Percentiles rank a stretch among this genome's conserved stretches.
Evolutionary conservation across 2,888 invertebrate genomes (phyloP).

Genomic region (Dasypogon diadema): DNA sequence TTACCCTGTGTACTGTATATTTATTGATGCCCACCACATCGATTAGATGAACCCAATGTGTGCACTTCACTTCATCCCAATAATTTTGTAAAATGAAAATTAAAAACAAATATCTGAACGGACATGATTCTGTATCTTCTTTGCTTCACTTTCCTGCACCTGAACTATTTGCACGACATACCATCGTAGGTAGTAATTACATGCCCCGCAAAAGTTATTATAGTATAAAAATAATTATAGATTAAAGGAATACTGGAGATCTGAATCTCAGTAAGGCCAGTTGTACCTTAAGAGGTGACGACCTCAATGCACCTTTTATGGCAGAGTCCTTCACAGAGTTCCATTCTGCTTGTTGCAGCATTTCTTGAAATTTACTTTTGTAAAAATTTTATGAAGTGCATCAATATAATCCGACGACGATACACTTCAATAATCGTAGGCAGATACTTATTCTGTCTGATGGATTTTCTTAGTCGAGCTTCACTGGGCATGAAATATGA

Average conservation of each 20-base stretch:
- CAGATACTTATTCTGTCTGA: conserved; percentile 21
- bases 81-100: too few species aligned
- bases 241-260: conserved; percentile 4
- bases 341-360: conserved; percentile 3
- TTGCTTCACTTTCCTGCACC: too few species aligned
- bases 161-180: too few species aligned
- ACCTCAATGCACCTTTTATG: conserved; percentile 9
- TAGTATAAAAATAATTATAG: not conserved
- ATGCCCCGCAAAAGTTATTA: conserved; percentile 28
- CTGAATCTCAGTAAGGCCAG: conserved; percentile 3
- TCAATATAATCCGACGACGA: conserved; percentile 9
- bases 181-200: too few species aligned
- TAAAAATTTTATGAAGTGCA: conserved; percentile 19
- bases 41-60: too few species aligned
- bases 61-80: too few species aligned
- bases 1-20: too few species aligned
- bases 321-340: not conserved
- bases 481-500: conserved; percentile 29
- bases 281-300: conserved; percentile 14
- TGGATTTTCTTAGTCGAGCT: conserved; percentile 36
- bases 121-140: too few species aligned
- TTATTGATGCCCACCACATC: too few species aligned
- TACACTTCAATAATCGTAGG: not conserved
- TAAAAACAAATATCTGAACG: too few species aligned
- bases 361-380: not conserved